These are phyloP conservation scores for Palythoa grandiflora DNA, from an alignment of 92 coral and sea anemone genomes.

Conservation along the genomic window DNA sequence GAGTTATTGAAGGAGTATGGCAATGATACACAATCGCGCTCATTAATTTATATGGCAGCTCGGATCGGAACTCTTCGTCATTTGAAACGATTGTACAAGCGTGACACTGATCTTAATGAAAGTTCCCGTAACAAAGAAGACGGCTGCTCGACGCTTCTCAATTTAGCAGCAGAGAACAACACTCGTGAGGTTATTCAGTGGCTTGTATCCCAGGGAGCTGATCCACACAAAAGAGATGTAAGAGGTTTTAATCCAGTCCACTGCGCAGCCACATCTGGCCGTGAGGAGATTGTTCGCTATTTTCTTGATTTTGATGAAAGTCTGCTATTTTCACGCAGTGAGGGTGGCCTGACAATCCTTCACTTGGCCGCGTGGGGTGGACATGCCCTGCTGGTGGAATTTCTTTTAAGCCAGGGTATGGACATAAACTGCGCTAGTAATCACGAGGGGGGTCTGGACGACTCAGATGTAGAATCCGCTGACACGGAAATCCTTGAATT, in stretches of 20 bases:
- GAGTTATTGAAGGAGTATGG: constrained; percentile 8
- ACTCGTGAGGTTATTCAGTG: constrained; percentile 25
- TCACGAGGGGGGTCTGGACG: constrained; percentile 22
- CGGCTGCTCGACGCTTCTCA: constrained; percentile 26
- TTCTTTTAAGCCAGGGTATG: neutral
- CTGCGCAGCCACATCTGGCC: constrained; percentile 23
- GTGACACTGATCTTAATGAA: constrained; percentile 4
- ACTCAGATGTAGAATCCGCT: constrained; percentile 24
- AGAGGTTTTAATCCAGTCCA: constrained; percentile 28
- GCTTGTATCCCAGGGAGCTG: constrained; percentile 36
- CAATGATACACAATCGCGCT: neutral
- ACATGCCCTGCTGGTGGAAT: constrained; percentile 16
- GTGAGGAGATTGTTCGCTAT: constrained; percentile 34
- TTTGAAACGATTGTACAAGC: neutral
- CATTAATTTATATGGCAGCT: constrained; percentile 9
- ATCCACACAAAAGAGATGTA: constrained; percentile 11
- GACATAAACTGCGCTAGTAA: constrained; percentile 9
- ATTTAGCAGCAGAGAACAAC: constrained; percentile 16
- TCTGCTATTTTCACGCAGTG: constrained; percentile 6
- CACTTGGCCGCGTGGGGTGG: constrained; percentile 38
- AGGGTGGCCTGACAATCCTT: constrained; percentile 36
- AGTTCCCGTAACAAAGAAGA: constrained; percentile 25
- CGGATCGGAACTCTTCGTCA: constrained; percentile 23
- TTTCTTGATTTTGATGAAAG: constrained; percentile 23
- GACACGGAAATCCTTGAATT: constrained; percentile 26